Percentiles rank a stretch among this genome's conserved stretches.
These are phyloP conservation scores for Ips nitidus DNA, from an alignment of 1,140 invertebrate species.

Conservation along the genomic window DNA sequence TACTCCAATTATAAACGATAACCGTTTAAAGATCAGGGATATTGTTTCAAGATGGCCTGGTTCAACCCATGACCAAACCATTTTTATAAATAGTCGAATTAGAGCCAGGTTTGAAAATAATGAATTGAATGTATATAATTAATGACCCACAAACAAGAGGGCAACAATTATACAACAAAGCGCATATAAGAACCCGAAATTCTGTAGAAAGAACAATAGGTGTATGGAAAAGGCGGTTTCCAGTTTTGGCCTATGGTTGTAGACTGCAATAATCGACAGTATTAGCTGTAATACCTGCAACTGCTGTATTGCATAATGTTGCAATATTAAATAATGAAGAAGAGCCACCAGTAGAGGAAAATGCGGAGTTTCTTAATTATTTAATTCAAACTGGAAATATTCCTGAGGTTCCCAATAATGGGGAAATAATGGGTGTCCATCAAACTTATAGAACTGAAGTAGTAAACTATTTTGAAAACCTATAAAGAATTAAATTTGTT, in stretches of 20 bases:
- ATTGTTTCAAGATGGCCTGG: slow-evolving; percentile 51
- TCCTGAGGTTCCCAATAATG: neutral
- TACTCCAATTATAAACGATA: slow-evolving; percentile 47
- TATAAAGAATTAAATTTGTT: too few species aligned
- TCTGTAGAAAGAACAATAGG: slow-evolving; percentile 48
- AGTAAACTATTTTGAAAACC: too few species aligned
- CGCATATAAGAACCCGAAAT: slow-evolving; percentile 49
- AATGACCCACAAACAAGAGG: slow-evolving; percentile 35
- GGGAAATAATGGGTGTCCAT: slow-evolving; percentile 1
- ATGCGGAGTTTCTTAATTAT: slow-evolving; percentile 11
- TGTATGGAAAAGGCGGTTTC: slow-evolving; percentile 48
- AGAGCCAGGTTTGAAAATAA: slow-evolving; percentile 28
- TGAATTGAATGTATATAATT: too few species aligned
- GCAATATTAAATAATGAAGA: slow-evolving; percentile 2
- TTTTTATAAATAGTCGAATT: slow-evolving; percentile 44
- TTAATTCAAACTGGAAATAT: slow-evolving; percentile 68
- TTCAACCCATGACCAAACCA: slow-evolving; percentile 46
- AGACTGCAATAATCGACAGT: slow-evolving; percentile 39
- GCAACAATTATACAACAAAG: slow-evolving; percentile 46
- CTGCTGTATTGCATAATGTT: slow-evolving; percentile 31
- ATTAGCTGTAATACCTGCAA: slow-evolving; percentile 44
- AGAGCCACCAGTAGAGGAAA: slow-evolving; percentile 5
- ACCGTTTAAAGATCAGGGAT: slow-evolving; percentile 42
- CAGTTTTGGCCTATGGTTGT: slow-evolving; percentile 40
- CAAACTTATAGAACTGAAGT: neutral